phyloP scores from a whole-genome alignment of 2,888 invertebrate genomes.

The Sepioteuthis lessoniana region DNA sequence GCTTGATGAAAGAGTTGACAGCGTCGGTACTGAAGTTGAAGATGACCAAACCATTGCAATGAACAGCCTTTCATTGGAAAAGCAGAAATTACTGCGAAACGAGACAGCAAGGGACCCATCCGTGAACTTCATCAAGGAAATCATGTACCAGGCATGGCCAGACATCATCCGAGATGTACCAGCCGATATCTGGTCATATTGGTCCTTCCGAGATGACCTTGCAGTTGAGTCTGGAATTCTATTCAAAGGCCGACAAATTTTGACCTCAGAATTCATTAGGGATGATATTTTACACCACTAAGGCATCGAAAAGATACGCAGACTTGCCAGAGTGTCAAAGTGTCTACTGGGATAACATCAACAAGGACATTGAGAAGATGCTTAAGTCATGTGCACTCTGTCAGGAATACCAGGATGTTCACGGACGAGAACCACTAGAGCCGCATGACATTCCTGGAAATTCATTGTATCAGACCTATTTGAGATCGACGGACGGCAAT shows the following conservation, averaged over 20 bases:
- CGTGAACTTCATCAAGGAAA: not conserved
- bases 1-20: too few relatives aligned
- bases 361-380: too few relatives aligned
- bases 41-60: not conserved
- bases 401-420: too few relatives aligned
- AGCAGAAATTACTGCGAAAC: not conserved
- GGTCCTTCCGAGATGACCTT: slow-evolving; percentile 50
- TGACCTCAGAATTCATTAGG: slow-evolving; percentile 50
- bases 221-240: slow-evolving; percentile 52
- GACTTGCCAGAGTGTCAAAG: too few relatives aligned
- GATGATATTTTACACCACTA: slow-evolving; percentile 51
- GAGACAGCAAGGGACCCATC: not conserved
- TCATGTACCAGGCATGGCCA: not conserved
- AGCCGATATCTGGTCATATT: slow-evolving; percentile 48
- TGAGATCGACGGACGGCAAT: too few relatives aligned
- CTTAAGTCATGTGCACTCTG: too few relatives aligned
- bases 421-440: too few relatives aligned
- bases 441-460: too few relatives aligned
- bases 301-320: slow-evolving; percentile 49
- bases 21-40: not conserved
- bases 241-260: slow-evolving; percentile 51
- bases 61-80: not conserved
- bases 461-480: too few relatives aligned
- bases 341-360: too few relatives aligned
- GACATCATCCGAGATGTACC: slow-evolving; percentile 38